Evolutionary conservation across 2,113 vertebrate genomes (phyloP), one percentile per base, ranked within the genome.

Genomic region (Antechinus stuartii): DNA sequence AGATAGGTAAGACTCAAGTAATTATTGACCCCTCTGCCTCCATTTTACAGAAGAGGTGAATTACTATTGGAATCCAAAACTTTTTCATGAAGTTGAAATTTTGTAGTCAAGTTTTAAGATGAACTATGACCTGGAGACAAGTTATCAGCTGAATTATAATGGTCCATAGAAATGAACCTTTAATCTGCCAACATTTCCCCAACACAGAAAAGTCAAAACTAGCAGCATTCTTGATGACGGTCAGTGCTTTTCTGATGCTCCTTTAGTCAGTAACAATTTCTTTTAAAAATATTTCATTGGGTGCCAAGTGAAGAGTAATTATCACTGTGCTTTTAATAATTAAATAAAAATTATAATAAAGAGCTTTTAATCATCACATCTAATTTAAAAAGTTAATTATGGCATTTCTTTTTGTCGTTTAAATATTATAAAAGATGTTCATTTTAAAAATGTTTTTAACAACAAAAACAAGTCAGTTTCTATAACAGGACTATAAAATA

Each of bases 381-480:
- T 96, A 97, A 97, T 96, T 50, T 97, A 95, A 97, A 96, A 96
- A 96, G 92, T 95, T 96, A 96, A 96, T 96, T 92, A 54, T 89
- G 91, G 46, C 26, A 24, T 93, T 96, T 94, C 42, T 96, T 96
- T 96, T 92, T 96, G 94, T 96, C 92, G 96, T 96, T 95, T 90
- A 95, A 96, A 97, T 95, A 47, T 91, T 96, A 97, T 47, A 96
- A 97, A 97, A 94, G 27, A 90, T 19, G 54, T 84, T 91, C 47
- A 12, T 8, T 94, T 97, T 96, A 46, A 92, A 93, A 95, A 46
- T 6, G 26, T 4, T 42, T 23, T 84, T n/a, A n/a, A 24, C 91
- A 56, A 96, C 89, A 96, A 96, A 96, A 95, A 2, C 92, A 91
- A 95, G 12, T 50, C 90, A 97, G 52, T 53, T 93, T 95, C 92